Conservation (phyloP, 2,113 vertebrate species). For the Condylura cristata region DNA sequence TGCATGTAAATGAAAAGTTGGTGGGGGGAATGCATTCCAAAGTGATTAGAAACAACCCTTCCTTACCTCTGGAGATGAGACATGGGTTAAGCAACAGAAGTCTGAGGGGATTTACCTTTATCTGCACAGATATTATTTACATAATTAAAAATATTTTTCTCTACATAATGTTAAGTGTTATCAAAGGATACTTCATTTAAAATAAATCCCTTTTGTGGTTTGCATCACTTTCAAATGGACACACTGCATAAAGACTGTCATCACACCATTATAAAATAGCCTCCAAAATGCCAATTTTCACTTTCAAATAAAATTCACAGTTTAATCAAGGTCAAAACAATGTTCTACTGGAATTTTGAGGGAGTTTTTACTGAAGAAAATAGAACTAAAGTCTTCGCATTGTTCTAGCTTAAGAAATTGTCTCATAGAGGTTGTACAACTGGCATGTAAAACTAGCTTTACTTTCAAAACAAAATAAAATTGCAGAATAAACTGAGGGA, state of each 20-base stretch:
- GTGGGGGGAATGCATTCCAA: neutral
- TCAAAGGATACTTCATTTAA: constrained; percentile 40
- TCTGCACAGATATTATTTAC: neutral
- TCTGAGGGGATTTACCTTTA: neutral
- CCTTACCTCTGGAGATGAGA: neutral
- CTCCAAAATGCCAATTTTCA: constrained; percentile 72
- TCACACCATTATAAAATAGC: constrained; percentile 74
- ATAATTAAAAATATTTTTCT: constrained; percentile 50
- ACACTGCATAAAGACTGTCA: constrained; percentile 48
- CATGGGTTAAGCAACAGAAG: neutral
- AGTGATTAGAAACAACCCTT: constrained; percentile 1
- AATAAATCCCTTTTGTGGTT: neutral
- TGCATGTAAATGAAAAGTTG: neutral
- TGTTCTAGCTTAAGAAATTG: constrained; percentile 17
- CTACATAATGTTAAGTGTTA: neutral
- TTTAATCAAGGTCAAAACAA: constrained; percentile 74
- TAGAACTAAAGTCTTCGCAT: constrained; percentile 42
- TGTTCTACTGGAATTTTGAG: constrained; percentile 55
- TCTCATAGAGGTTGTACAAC: neutral
- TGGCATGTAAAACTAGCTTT: constrained; percentile 18
- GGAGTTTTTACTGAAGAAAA: constrained; percentile 29
- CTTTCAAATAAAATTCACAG: constrained; percentile 77
- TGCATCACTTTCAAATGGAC: constrained; percentile 39
- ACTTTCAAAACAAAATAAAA: constrained; percentile 25
- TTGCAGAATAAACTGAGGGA: neutral